These are phyloP conservation scores for Drosophila subquinaria DNA, from an alignment of 2,888 invertebrate genomes.

Conservation along the genomic window DNA sequence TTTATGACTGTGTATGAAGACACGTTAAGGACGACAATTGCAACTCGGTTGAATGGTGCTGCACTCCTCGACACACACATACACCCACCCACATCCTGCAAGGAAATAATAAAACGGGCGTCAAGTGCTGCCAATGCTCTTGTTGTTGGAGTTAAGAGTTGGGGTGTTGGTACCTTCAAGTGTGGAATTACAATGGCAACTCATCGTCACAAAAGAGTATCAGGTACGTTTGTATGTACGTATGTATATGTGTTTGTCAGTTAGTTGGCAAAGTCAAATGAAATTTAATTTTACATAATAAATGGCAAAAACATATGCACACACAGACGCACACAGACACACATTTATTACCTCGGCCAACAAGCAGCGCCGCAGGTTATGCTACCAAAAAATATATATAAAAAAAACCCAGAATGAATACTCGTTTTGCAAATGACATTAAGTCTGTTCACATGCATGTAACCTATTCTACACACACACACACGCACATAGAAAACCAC, in stretches of 20 bases:
- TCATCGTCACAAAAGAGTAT: constrained; percentile 38
- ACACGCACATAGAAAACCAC: neutral
- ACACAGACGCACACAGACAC: neutral
- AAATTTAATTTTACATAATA: constrained; percentile 68
- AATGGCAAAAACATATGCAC: constrained; percentile 62
- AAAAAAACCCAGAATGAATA: constrained; percentile 24
- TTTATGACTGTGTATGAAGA: constrained; percentile 65
- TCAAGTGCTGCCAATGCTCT: constrained; percentile 49
- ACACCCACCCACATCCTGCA: constrained; percentile 30
- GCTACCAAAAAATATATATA: constrained; percentile 35
- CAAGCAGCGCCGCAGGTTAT: constrained; percentile 47
- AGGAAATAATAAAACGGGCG: constrained; percentile 51
- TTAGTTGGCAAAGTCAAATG: constrained; percentile 60
- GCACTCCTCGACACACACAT: constrained; percentile 36
- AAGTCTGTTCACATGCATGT: constrained; percentile 26
- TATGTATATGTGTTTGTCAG: constrained; percentile 3
- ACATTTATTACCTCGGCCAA: constrained; percentile 52
- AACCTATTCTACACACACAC: constrained; percentile 17
- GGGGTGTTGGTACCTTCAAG: neutral
- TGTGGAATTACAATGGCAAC: constrained; percentile 29
- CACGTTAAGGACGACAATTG: constrained; percentile 47
- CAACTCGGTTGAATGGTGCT: constrained; percentile 27
- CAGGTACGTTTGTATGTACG: neutral
- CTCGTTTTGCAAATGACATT: constrained; percentile 53
- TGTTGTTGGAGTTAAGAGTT: constrained; percentile 13